Evolutionary conservation across 1,140 invertebrate genomes (phyloP).

Genomic region (Drosophila athabasca): DNA sequence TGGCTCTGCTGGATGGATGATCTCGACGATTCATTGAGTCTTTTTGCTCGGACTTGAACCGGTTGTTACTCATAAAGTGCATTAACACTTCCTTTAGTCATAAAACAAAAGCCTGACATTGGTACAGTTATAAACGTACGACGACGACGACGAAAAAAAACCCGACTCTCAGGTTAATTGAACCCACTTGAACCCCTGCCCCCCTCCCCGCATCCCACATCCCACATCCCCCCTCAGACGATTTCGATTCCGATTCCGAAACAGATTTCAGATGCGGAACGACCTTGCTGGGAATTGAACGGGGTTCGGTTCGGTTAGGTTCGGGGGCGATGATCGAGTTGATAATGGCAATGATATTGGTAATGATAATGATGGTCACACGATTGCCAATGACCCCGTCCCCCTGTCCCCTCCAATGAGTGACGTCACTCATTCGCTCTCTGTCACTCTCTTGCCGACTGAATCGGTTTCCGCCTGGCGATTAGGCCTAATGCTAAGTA

Average conservation of each 20-base stretch:
- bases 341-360: slow-evolving; percentile 35
- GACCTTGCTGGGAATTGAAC: slow-evolving; percentile 65
- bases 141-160: slow-evolving; percentile 20
- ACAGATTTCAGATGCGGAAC: slow-evolving; percentile 68
- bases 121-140: slow-evolving; percentile 69
- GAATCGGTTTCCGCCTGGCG: slow-evolving; percentile 27
- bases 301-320: background rate
- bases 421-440: slow-evolving; percentile 33
- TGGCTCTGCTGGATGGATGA: no score
- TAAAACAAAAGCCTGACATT: slow-evolving; percentile 65
- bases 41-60: slow-evolving; percentile 31
- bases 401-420: background rate
- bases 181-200: slow-evolving; percentile 75
- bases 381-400: slow-evolving; percentile 7
- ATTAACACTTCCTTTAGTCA: slow-evolving; percentile 73
- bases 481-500: slow-evolving; percentile 40
- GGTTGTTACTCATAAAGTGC: slow-evolving; percentile 60
- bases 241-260: slow-evolving; percentile 30
- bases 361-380: slow-evolving; percentile 44
- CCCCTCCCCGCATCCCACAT: background rate
- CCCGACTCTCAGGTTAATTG: slow-evolving; percentile 64
- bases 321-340: slow-evolving; percentile 26
- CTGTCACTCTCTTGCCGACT: background rate
- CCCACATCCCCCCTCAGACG: no score
- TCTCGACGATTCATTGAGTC: slow-evolving; percentile 1